Percentiles rank a stretch among this genome's conserved stretches.
Evolutionary conservation across 2,888 invertebrate genomes (phyloP).

Genomic region (Dioctria linearis): DNA sequence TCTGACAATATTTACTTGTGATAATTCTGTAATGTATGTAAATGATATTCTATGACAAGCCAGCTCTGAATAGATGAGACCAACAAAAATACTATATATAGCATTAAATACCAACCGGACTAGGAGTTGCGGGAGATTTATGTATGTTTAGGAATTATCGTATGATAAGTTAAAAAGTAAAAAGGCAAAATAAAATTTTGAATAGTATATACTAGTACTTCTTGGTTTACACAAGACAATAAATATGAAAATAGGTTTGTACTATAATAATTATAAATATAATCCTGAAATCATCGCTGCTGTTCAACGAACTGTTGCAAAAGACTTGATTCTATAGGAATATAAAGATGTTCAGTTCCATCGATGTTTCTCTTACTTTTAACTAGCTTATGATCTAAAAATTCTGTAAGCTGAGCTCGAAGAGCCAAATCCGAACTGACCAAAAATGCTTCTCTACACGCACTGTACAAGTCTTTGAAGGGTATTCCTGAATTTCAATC

Average conservation of each 20-base stretch:
- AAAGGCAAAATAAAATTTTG: no score
- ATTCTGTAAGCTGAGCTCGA: conserved; percentile 93
- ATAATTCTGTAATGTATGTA: no score
- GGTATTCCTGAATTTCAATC: conserved; percentile 79
- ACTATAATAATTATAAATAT: conserved; percentile 1
- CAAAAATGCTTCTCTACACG: conserved; percentile 89
- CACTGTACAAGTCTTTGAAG: conserved; percentile 89
- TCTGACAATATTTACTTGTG: no score
- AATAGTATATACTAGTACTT: not conserved
- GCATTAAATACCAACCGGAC: no score
- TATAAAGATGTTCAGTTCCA: conserved; percentile 85
- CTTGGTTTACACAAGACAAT: not conserved
- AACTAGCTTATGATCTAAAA: conserved; percentile 94
- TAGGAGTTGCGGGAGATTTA: no score
- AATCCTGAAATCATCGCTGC: conserved; percentile 59
- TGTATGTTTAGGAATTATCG: no score
- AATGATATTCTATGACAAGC: no score
- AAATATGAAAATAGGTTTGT: not conserved
- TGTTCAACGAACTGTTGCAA: conserved; percentile 84
- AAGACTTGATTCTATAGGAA: conserved; percentile 82
- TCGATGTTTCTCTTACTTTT: conserved; percentile 84
- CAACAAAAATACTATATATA: no score
- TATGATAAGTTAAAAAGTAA: no score
- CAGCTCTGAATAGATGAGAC: no score
- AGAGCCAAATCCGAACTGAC: conserved; percentile 94